Percentiles rank a stretch among this genome's conserved stretches.
Evolutionary conservation across 2,888 invertebrate genomes (phyloP).

Genomic region (Automeris io): DNA sequence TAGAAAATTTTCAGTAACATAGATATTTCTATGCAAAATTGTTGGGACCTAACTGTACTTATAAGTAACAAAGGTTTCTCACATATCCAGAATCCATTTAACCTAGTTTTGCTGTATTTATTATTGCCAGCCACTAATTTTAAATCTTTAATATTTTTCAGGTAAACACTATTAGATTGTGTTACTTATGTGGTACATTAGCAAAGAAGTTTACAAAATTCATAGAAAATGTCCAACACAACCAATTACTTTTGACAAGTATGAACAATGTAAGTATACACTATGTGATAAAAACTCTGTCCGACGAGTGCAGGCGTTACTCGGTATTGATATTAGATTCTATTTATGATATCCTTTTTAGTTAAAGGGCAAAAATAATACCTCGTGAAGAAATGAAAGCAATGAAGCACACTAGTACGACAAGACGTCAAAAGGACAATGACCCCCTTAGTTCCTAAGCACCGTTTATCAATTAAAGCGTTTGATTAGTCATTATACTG

Average conservation of each 20-base stretch:
- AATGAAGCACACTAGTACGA: not conserved
- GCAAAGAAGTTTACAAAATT: slow-evolving; percentile 44
- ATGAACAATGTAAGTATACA: slow-evolving; percentile 17
- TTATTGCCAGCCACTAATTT: not conserved
- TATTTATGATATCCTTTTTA: no score
- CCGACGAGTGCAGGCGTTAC: no score
- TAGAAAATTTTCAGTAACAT: no score
- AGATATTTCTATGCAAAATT: no score
- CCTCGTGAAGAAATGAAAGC: not conserved
- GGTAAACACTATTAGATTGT: slow-evolving; percentile 37
- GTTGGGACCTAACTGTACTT: no score
- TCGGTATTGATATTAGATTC: no score
- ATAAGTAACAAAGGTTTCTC: not conserved
- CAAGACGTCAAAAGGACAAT: no score
- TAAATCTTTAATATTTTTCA: slow-evolving; percentile 23
- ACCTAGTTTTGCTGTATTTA: no score
- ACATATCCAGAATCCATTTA: not conserved
- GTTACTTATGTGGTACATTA: slow-evolving; percentile 44
- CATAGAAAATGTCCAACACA: slow-evolving; percentile 48
- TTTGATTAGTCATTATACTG: no score
- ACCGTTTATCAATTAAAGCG: no score
- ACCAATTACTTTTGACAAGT: slow-evolving; percentile 46
- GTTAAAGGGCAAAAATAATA: slow-evolving; percentile 6
- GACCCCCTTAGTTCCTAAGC: no score
- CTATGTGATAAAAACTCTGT: not conserved